These are phyloP conservation scores for Caradrina clavipalpis DNA, from an alignment of 2,888 invertebrate genomes.

Conservation along the genomic window DNA sequence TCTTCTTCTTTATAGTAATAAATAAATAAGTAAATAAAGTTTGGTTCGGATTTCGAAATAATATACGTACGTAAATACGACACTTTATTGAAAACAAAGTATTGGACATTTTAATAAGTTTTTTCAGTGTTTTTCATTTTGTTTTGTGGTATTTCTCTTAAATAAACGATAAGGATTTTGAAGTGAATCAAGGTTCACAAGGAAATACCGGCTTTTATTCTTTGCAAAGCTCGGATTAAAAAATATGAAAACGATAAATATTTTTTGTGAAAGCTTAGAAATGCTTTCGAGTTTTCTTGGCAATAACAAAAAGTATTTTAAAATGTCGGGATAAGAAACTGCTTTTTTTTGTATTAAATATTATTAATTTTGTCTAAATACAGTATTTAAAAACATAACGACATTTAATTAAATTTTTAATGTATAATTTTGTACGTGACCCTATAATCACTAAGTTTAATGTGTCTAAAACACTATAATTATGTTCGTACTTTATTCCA, in stretches of 20 bases:
- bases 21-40: background rate
- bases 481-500: background rate
- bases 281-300: conserved; percentile 12
- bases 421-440: background rate
- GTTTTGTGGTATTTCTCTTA: background rate
- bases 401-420: background rate
- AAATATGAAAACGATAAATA: conserved; percentile 33
- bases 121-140: background rate
- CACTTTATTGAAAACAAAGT: background rate
- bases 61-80: background rate
- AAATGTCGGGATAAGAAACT: background rate
- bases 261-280: conserved; percentile 22
- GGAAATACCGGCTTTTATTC: conserved; percentile 18
- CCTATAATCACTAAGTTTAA: background rate
- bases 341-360: background rate
- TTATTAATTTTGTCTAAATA: background rate
- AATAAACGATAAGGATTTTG: background rate
- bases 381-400: background rate
- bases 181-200: background rate
- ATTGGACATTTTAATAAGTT: background rate
- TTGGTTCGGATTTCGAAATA: background rate
- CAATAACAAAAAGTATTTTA: background rate
- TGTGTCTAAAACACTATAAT: background rate
- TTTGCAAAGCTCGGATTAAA: conserved; percentile 26
- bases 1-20: no score